Evolutionary conservation across 2,888 invertebrate species (phyloP).

Genomic region (Malthinus seriepunctatus): DNA sequence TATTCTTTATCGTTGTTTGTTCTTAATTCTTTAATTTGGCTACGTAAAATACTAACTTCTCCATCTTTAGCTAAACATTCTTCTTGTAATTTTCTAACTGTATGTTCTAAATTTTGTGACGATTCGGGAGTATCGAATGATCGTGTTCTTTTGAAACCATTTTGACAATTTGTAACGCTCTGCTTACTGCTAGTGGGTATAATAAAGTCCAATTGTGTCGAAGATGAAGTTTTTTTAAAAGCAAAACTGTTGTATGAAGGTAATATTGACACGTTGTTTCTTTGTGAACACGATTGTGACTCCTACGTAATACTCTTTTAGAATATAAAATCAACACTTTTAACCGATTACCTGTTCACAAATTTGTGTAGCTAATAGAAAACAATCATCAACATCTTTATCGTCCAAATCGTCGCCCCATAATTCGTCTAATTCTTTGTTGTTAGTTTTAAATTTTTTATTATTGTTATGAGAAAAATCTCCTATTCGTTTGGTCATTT

Average conservation of each 20-base stretch:
- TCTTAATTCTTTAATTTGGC: constrained; percentile 58
- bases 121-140: neutral
- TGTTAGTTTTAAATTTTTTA: constrained; percentile 38
- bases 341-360: constrained; percentile 22
- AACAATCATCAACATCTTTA: constrained; percentile 45
- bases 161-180: neutral
- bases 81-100: constrained; percentile 46
- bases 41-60: constrained; percentile 60
- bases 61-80: constrained; percentile 62
- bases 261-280: constrained; percentile 34
- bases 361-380: constrained; percentile 45
- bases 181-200: constrained; percentile 3
- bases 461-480: constrained; percentile 25
- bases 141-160: constrained; percentile 7
- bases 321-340: neutral
- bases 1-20: constrained; percentile 54
- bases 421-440: constrained; percentile 39
- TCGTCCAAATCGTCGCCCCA: constrained; percentile 47
- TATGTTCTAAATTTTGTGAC: constrained; percentile 7
- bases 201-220: constrained; percentile 27
- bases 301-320: neutral
- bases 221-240: constrained; percentile 30
- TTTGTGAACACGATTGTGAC: neutral
- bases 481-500: constrained; percentile 29
- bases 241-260: constrained; percentile 41